Evolutionary conservation across 2,113 vertebrate genomes (phyloP).

Genomic region (rat (Rattus norvegicus)): DNA sequence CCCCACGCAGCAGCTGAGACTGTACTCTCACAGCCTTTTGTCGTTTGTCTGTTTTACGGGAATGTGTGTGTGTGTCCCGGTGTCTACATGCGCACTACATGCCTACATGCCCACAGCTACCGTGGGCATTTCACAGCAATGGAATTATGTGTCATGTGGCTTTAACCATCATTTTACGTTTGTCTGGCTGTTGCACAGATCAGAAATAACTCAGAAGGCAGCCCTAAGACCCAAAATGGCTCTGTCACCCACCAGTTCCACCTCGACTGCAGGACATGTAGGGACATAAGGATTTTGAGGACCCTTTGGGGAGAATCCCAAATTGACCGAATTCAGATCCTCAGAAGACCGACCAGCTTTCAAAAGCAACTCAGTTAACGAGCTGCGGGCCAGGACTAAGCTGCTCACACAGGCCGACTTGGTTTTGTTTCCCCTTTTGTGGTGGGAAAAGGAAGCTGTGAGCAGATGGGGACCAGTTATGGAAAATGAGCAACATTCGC

Average conservation of each 20-base stretch:
- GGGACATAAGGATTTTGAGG: background rate
- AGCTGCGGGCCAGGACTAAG: background rate
- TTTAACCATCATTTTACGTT: background rate
- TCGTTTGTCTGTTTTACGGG: background rate
- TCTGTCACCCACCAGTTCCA: background rate
- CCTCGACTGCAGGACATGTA: too few relatives aligned
- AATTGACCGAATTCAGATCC: background rate
- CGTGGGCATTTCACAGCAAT: background rate
- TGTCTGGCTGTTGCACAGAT: background rate
- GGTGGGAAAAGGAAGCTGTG: constrained; percentile 1
- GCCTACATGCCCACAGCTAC: background rate
- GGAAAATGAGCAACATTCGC: constrained; percentile 56
- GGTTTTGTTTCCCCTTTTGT: constrained; percentile 55
- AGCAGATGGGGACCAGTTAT: constrained; percentile 51
- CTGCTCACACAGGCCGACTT: background rate
- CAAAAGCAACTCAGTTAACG: background rate
- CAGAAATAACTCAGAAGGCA: background rate
- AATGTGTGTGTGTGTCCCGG: background rate
- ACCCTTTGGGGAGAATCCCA: background rate
- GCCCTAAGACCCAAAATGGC: background rate
- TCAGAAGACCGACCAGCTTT: background rate
- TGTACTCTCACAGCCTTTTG: background rate
- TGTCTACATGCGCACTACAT: background rate
- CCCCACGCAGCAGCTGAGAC: background rate
- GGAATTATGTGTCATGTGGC: background rate